phyloP scores from a whole-genome alignment of 2,113 vertebrate genomes.

The Ornithorhynchus anatinus region DNA sequence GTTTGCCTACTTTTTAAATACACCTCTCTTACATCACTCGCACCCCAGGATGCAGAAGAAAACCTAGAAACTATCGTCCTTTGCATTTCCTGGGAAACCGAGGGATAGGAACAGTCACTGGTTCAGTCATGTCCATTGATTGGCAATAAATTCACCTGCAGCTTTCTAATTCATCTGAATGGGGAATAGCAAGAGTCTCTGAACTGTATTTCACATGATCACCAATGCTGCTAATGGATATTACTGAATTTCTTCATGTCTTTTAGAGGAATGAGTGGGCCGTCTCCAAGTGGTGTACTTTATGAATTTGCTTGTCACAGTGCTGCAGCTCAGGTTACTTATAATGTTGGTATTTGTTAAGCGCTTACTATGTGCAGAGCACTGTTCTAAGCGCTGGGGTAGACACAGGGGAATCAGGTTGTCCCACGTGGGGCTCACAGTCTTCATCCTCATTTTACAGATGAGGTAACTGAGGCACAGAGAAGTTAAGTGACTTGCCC shows the following conservation, averaged over 20 bases:
- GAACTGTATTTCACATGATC: neutral
- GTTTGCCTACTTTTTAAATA: no score
- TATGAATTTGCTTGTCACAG: neutral
- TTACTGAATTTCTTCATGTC: neutral
- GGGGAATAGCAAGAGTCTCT: neutral
- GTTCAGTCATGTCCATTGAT: neutral
- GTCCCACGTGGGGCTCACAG: no score
- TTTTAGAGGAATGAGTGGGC: neutral
- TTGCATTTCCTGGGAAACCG: neutral
- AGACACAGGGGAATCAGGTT: no score
- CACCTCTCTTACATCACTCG: no score
- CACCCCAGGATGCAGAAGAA: no score
- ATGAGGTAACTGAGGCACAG: no score
- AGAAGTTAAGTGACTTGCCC: no score
- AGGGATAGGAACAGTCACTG: neutral
- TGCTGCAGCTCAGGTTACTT: neutral
- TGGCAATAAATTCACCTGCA: neutral
- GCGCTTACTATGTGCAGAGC: no score
- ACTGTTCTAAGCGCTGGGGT: no score
- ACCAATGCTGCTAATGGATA: neutral
- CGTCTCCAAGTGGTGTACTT: neutral
- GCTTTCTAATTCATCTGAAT: slow-evolving; percentile 1
- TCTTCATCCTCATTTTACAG: no score
- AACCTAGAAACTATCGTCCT: no score
- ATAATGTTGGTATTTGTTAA: no score